Evolutionary conservation across 2,888 invertebrate genomes (phyloP).

Genomic region (Fabriciana adippe): DNA sequence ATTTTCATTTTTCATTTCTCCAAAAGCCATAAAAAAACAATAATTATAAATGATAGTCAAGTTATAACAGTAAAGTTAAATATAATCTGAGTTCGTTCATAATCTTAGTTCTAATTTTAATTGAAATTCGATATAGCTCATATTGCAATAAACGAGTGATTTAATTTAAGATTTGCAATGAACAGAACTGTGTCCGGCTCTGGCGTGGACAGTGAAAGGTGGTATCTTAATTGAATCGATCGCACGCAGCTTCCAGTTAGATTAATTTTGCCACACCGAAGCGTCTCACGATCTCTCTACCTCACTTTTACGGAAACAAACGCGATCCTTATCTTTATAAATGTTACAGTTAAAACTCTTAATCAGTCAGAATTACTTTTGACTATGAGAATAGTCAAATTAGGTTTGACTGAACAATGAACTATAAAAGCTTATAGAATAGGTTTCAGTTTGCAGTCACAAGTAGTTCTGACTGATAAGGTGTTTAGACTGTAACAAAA

Average conservation of each 20-base stretch:
- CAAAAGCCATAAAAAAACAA: too few species aligned
- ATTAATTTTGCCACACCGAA: slow-evolving; percentile 45
- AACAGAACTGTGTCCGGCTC: slow-evolving; percentile 18
- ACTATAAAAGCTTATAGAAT: too few species aligned
- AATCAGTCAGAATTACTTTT: too few species aligned
- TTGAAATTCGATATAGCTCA: slow-evolving; percentile 1
- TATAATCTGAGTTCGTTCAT: neutral
- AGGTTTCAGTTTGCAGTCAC: too few species aligned
- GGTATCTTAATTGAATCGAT: slow-evolving; percentile 49
- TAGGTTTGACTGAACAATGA: too few species aligned
- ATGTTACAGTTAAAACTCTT: too few species aligned
- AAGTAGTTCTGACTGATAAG: too few species aligned
- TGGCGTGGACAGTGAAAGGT: slow-evolving; percentile 46
- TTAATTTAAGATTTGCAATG: slow-evolving; percentile 19
- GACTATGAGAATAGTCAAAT: too few species aligned
- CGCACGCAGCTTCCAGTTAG: slow-evolving; percentile 42
- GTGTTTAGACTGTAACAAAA: too few species aligned
- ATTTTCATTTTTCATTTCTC: too few species aligned
- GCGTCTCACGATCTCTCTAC: slow-evolving; percentile 35
- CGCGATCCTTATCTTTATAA: slow-evolving; percentile 5
- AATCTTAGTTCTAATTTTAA: slow-evolving; percentile 3
- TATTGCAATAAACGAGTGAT: neutral
- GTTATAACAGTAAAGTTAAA: too few species aligned
- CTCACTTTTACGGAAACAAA: slow-evolving; percentile 23
- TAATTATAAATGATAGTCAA: too few species aligned